phyloP scores from a whole-genome alignment of 35 echinoderm and acorn worm genomes.

The Eucidaris tribuloides region DNA sequence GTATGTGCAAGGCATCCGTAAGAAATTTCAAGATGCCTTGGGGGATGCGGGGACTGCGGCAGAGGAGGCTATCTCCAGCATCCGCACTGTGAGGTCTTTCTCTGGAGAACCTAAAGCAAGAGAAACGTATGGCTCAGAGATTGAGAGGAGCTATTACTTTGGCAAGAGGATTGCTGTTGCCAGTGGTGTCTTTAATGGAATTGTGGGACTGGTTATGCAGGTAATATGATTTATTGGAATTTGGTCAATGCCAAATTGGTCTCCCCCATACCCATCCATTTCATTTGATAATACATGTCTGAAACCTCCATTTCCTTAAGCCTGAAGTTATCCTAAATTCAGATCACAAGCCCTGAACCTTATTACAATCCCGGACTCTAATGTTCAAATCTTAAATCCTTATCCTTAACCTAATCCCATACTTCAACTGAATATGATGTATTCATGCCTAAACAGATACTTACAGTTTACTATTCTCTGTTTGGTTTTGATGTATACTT shows the following conservation, averaged over 20 bases:
- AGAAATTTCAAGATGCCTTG: constrained; percentile 93
- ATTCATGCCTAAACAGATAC: too few species aligned
- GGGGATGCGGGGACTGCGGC: constrained; percentile 83
- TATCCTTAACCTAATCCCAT: not conserved
- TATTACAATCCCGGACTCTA: not conserved
- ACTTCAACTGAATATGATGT: too few species aligned
- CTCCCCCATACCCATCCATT: too few species aligned
- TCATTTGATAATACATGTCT: too few species aligned
- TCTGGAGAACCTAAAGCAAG: constrained; percentile 64
- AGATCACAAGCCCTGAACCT: not conserved
- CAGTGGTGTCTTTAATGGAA: constrained; percentile 78
- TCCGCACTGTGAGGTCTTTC: constrained; percentile 81
- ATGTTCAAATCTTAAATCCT: not conserved
- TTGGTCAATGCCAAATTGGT: not conserved
- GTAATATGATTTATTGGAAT: constrained; percentile 1
- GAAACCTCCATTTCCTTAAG: too few species aligned
- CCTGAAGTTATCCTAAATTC: too few species aligned
- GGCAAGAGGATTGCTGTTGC: constrained; percentile 73
- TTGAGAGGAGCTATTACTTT: constrained; percentile 67
- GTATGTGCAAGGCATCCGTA: constrained; percentile 62
- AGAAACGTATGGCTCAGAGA: constrained; percentile 63
- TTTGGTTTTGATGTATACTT: too few species aligned
- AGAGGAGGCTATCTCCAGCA: constrained; percentile 89
- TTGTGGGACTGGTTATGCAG: constrained; percentile 79
- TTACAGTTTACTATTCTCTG: too few species aligned